These are phyloP conservation scores for Odiellus spinosus DNA, from an alignment of 2,888 invertebrate species.

Conservation along the genomic window DNA sequence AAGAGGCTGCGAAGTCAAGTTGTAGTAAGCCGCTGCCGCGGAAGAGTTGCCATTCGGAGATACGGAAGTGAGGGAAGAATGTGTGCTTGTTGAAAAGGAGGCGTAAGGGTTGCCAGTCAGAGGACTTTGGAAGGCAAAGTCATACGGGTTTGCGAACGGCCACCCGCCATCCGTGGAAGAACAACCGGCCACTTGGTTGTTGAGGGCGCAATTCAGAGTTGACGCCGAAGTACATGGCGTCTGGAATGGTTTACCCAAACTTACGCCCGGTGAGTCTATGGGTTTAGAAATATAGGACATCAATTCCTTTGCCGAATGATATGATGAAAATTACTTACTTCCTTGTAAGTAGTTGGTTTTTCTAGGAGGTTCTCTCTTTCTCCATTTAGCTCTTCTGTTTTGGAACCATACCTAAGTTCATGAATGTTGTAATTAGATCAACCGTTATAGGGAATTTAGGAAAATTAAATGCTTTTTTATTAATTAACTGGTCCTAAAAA, in stretches of 20 bases:
- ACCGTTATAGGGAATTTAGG: no score
- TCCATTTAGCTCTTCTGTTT: constrained; percentile 83
- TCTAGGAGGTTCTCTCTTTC: constrained; percentile 79
- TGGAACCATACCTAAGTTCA: constrained; percentile 75
- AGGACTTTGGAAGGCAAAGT: constrained; percentile 16
- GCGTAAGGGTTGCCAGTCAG: constrained; percentile 10
- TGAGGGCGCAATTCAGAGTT: constrained; percentile 7
- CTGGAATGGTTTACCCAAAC: constrained; percentile 10
- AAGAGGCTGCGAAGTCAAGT: constrained; percentile 9
- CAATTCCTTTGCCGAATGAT: no score
- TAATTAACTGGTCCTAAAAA: no score
- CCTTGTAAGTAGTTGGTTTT: constrained; percentile 34
- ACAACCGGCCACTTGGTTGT: constrained; percentile 9
- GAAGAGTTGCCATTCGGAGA: not conserved
- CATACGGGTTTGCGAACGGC: constrained; percentile 9
- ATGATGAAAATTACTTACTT: constrained; percentile 5
- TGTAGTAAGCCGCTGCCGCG: constrained; percentile 9
- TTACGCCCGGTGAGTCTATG: no score
- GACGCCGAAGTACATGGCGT: constrained; percentile 11
- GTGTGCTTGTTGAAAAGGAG: constrained; percentile 10
- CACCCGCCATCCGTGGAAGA: constrained; percentile 1
- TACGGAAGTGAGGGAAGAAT: constrained; percentile 5
- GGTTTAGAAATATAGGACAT: no score
- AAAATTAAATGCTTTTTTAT: no score
- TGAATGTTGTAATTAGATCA: no score